Evolutionary conservation across 2,797 vertebrate species (phyloP).

Genomic region (Pantherophis vulpinus): DNA sequence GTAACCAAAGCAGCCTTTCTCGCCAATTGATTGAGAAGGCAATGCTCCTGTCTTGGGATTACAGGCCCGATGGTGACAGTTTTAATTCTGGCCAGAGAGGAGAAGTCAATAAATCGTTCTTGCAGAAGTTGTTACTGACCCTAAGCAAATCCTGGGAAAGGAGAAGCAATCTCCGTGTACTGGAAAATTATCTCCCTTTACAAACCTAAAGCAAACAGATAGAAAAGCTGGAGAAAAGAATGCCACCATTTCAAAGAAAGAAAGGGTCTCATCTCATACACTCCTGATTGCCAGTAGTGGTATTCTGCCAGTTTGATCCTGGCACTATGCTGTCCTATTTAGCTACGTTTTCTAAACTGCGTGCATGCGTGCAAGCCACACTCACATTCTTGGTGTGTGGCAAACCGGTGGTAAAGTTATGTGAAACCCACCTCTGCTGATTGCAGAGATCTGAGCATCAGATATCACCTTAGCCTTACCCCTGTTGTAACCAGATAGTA

Average conservation of each 20-base stretch:
- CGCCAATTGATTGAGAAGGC: constrained; percentile 64
- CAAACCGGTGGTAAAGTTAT: too few species aligned
- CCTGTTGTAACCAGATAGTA: not conserved
- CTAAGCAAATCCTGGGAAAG: constrained; percentile 56
- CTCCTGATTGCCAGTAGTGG: too few species aligned
- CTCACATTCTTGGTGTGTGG: too few species aligned
- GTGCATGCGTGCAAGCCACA: too few species aligned
- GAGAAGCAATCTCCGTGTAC: constrained; percentile 48
- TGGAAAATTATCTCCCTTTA: constrained; percentile 43
- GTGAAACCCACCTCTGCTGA: too few species aligned
- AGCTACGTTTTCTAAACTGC: too few species aligned
- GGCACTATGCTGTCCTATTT: too few species aligned
- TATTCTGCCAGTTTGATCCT: too few species aligned
- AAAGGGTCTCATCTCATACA: not conserved
- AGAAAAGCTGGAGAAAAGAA: not conserved
- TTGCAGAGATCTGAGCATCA: not conserved
- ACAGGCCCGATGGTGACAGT: constrained; percentile 60
- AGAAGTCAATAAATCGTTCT: constrained; percentile 71
- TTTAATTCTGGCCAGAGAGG: constrained; percentile 64
- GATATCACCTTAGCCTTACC: not conserved
- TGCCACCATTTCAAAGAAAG: not conserved
- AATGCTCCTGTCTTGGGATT: constrained; percentile 55
- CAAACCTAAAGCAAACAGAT: constrained; percentile 23
- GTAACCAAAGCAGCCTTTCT: constrained; percentile 61
- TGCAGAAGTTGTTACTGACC: constrained; percentile 59